phyloP scores from a whole-genome alignment of 2,888 invertebrate species.

The Junonia oenone region DNA sequence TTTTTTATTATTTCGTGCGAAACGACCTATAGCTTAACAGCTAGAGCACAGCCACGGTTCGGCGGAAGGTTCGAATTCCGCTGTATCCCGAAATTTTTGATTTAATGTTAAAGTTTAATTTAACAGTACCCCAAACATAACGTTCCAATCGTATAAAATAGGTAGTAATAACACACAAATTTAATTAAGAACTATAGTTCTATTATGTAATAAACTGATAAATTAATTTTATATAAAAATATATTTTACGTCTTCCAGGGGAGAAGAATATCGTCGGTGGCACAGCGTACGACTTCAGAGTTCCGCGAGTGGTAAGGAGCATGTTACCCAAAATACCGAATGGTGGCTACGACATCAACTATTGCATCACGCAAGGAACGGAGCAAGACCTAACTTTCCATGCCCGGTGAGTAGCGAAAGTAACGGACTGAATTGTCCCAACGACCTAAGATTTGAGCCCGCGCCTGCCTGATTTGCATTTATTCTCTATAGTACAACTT shows the following conservation, averaged over 20 bases:
- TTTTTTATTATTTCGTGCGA: no score
- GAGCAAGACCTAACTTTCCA: constrained; percentile 80
- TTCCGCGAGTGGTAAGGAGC: constrained; percentile 81
- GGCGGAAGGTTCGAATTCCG: no score
- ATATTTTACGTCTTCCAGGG: constrained; percentile 61
- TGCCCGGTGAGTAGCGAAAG: constrained; percentile 68
- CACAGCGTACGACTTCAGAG: constrained; percentile 86
- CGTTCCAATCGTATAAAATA: no score
- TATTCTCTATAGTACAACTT: neutral
- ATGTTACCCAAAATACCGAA: constrained; percentile 83
- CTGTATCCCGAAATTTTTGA: no score
- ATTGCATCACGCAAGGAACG: constrained; percentile 83
- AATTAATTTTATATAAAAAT: neutral
- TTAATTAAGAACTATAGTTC: no score
- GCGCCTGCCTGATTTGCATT: neutral
- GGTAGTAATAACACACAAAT: no score
- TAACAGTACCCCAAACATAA: no score
- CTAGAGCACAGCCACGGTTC: no score
- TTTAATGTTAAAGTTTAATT: no score
- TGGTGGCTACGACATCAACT: constrained; percentile 91
- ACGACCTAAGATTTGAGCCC: constrained; percentile 4
- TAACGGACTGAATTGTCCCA: neutral
- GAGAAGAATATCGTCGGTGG: constrained; percentile 84
- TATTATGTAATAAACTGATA: no score
- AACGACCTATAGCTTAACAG: no score